phyloP scores from a whole-genome alignment of 2,113 vertebrate genomes.

The Promerops cafer region DNA sequence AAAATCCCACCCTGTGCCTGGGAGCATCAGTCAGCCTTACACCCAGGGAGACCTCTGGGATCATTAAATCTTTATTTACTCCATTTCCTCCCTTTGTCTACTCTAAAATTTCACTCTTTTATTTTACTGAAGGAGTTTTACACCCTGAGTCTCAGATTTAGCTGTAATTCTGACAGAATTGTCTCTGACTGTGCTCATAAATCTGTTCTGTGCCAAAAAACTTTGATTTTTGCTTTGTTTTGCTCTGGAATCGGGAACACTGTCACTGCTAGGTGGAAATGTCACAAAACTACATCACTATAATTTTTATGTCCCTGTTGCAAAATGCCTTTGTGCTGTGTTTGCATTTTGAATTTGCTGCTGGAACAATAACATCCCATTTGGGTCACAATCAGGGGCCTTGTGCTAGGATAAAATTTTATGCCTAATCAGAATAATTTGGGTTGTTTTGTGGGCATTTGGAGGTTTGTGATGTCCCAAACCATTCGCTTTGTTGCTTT shows the following conservation, averaged over 20 bases:
- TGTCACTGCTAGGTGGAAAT: neutral
- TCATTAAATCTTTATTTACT: neutral
- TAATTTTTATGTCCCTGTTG: neutral
- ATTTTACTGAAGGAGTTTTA: neutral
- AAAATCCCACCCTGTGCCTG: neutral
- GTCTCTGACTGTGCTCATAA: neutral
- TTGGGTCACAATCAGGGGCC: neutral
- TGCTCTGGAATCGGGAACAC: neutral
- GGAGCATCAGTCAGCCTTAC: neutral
- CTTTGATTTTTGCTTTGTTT: neutral
- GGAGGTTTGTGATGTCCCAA: neutral
- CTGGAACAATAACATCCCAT: neutral
- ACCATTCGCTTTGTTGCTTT: neutral
- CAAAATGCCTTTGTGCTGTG: neutral
- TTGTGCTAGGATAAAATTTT: neutral
- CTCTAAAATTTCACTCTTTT: neutral
- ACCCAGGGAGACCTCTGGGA: neutral
- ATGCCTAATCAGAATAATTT: neutral
- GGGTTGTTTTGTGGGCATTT: neutral
- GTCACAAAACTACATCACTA: neutral
- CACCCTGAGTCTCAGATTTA: neutral
- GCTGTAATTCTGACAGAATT: neutral
- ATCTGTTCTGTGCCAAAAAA: neutral
- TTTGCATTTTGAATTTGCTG: neutral
- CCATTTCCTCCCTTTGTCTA: neutral